Evolutionary conservation across 1,140 invertebrate genomes (phyloP).

Genomic region (Heliconius himera): DNA sequence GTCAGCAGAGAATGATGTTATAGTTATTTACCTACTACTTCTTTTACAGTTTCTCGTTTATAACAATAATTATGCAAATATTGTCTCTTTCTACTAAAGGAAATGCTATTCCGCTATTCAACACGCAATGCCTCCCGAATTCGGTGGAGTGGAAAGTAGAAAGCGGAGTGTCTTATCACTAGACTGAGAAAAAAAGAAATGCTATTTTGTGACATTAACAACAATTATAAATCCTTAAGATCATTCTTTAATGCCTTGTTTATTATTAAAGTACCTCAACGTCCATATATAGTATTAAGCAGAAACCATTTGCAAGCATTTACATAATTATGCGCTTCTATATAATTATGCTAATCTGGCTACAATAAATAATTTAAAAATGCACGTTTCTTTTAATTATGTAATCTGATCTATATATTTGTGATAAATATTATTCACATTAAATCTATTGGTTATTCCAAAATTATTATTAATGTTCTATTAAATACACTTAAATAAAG

Average conservation of each 20-base stretch:
- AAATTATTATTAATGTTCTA: neutral
- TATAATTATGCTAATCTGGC: too few relatives aligned
- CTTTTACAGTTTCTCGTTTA: conserved; percentile 37
- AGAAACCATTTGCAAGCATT: conserved; percentile 32
- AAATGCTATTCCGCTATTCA: neutral
- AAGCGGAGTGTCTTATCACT: too few relatives aligned
- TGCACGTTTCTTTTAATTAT: neutral
- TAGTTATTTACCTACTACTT: conserved; percentile 19
- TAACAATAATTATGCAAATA: conserved; percentile 5
- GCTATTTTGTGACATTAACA: neutral
- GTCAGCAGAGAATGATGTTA: conserved; percentile 22
- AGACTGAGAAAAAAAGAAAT: too few relatives aligned
- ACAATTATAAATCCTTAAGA: neutral
- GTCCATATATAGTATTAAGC: conserved; percentile 18
- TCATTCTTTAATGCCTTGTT: neutral
- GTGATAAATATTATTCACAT: neutral
- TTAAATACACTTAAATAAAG: neutral
- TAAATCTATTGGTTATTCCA: neutral
- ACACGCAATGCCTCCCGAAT: too few relatives aligned
- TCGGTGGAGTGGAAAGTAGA: too few relatives aligned
- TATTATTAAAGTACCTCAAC: conserved; percentile 6
- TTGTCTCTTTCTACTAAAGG: conserved; percentile 17
- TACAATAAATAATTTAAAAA: too few relatives aligned
- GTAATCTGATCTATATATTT: neutral
- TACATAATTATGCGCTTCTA: conserved; percentile 27